Percentiles rank a stretch among this genome's conserved stretches.
These are phyloP conservation scores for Callopanchax toddi DNA, from an alignment of 2,113 vertebrate species.

Conservation along the genomic window DNA sequence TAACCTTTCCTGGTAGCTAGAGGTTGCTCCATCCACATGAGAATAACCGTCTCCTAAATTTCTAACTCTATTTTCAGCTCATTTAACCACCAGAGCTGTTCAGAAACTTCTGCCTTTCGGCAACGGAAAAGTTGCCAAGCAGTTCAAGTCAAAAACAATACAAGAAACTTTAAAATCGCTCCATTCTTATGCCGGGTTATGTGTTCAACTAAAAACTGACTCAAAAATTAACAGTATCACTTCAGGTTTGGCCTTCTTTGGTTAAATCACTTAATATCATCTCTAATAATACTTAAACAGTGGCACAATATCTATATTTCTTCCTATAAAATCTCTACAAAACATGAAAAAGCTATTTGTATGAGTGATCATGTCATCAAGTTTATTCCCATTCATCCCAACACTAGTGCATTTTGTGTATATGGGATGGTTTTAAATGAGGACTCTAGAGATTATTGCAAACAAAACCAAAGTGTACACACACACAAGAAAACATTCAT, in stretches of 20 bases:
- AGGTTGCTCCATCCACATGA: too few species aligned
- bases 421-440: neutral
- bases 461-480: neutral
- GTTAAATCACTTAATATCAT: neutral
- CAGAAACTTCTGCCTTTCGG: neutral
- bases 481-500: neutral
- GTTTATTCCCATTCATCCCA: neutral
- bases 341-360: too few species aligned
- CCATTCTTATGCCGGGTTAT: too few species aligned
- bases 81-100: neutral
- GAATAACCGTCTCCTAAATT: neutral
- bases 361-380: neutral
- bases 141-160: too few species aligned
- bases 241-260: too few species aligned
- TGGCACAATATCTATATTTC: too few species aligned
- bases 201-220: too few species aligned
- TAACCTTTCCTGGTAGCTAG: neutral
- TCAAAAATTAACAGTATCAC: too few species aligned
- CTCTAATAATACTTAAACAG: neutral
- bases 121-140: neutral
- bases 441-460: neutral
- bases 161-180: too few species aligned
- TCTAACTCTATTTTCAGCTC: neutral
- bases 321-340: too few species aligned
- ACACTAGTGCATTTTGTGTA: neutral